Evolutionary conservation across 2,888 invertebrate species (phyloP).

Genomic region (Hydrotaea diabolus): DNA sequence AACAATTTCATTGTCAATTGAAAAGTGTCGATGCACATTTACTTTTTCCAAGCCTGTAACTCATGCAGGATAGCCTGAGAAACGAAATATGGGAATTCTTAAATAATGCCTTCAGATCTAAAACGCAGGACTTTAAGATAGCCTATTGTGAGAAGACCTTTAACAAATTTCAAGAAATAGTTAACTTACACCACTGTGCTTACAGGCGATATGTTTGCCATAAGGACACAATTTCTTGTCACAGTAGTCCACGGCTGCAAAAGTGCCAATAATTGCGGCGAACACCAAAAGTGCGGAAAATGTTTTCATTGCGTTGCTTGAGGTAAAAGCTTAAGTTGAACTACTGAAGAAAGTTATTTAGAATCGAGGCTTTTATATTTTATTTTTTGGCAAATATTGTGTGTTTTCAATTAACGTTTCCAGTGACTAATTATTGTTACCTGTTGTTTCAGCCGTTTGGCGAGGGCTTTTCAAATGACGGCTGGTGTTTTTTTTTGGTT

Average conservation of each 20-base stretch:
- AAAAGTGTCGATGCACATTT: too few species aligned
- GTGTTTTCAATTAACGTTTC: neutral
- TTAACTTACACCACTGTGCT: conserved; percentile 51
- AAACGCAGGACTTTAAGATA: too few species aligned
- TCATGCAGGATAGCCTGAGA: too few species aligned
- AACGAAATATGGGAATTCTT: too few species aligned
- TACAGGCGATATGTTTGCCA: conserved; percentile 46
- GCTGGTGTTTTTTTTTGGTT: too few species aligned
- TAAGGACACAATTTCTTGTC: neutral
- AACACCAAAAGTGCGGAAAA: neutral
- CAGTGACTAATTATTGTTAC: neutral
- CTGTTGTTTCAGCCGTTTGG: neutral
- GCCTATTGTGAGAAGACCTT: too few species aligned
- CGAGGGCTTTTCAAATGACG: neutral
- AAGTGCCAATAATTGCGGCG: neutral
- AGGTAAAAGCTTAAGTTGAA: neutral
- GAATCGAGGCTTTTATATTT: neutral
- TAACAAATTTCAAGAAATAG: too few species aligned
- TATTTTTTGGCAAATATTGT: too few species aligned
- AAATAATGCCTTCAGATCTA: too few species aligned
- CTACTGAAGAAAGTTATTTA: neutral
- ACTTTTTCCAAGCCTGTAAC: too few species aligned
- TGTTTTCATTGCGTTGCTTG: neutral
- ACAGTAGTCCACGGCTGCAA: conserved; percentile 48
- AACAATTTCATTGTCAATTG: too few species aligned